phyloP scores from a whole-genome alignment of 2,113 vertebrate genomes.

The Leucopternis melanops region DNA sequence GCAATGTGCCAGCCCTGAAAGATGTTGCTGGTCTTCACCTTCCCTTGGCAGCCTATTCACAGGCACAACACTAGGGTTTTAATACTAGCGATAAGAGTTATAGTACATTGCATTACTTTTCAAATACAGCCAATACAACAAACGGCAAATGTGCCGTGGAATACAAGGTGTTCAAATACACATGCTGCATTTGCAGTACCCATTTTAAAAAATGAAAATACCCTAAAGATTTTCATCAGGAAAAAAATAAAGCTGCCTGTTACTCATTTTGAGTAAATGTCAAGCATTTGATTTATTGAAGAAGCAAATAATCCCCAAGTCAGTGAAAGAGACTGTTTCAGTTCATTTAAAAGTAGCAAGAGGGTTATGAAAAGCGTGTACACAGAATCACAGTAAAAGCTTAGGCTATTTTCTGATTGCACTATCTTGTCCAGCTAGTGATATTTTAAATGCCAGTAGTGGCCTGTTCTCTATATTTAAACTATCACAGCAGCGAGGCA shows the following conservation, averaged over 20 bases:
- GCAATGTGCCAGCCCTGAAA: too few relatives aligned
- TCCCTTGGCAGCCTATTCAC: too few relatives aligned
- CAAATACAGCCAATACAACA: fast-evolving
- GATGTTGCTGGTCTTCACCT: too few relatives aligned
- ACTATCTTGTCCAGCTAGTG: constrained; percentile 31
- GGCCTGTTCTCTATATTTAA: constrained; percentile 53
- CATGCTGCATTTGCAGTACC: not conserved
- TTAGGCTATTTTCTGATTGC: constrained; percentile 29
- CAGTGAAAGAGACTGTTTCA: not conserved
- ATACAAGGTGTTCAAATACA: not conserved
- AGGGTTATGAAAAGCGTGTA: not conserved
- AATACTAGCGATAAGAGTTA: fast-evolving
- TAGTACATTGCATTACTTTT: fast-evolving
- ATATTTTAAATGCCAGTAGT: constrained; percentile 39
- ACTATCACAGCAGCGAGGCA: not conserved
- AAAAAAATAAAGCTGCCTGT: not conserved
- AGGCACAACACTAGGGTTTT: too few relatives aligned
- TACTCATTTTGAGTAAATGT: not conserved
- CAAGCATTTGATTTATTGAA: not conserved
- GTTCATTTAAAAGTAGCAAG: not conserved
- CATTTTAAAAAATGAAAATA: not conserved
- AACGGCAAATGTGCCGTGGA: not conserved
- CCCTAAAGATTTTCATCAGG: not conserved
- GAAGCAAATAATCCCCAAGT: not conserved
- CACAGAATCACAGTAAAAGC: not conserved